Percentiles rank a stretch among this genome's conserved stretches.
phyloP scores from a whole-genome alignment of 2,113 vertebrate species.

The Nibea coibor region DNA sequence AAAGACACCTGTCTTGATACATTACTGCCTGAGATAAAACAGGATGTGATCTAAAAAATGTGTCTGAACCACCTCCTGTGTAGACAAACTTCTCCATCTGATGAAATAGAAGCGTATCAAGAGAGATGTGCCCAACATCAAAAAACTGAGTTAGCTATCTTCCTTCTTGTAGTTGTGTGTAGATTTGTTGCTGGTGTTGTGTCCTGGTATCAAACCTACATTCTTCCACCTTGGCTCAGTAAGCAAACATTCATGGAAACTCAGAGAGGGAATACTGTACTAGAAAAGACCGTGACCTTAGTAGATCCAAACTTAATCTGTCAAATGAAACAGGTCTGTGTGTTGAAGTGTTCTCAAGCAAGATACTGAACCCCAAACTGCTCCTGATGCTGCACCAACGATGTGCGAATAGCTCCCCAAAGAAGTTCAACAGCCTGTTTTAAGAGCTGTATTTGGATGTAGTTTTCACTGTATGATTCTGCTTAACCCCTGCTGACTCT shows the following conservation, averaged over 20 bases:
- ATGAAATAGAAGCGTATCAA: neutral
- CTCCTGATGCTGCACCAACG: too few species aligned
- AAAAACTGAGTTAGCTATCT: neutral
- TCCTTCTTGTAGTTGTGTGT: neutral
- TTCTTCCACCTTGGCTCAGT: neutral
- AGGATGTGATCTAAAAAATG: too few species aligned
- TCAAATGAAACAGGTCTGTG: too few species aligned
- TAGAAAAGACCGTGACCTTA: too few species aligned
- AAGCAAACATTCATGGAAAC: neutral
- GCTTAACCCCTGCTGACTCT: neutral
- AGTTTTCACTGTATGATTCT: neutral
- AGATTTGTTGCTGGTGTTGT: neutral
- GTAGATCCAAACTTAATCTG: neutral
- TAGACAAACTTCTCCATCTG: neutral
- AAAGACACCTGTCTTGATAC: neutral
- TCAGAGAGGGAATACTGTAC: neutral
- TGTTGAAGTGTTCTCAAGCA: too few species aligned
- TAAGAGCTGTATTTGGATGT: neutral
- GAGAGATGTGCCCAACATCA: neutral
- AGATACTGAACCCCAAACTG: too few species aligned
- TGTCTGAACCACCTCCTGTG: too few species aligned
- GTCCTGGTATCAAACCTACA: neutral
- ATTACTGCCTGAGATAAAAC: neutral
- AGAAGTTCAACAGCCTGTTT: neutral
- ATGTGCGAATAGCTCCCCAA: too few species aligned